These are phyloP conservation scores for Uloborus plumipes DNA, from an alignment of 2,888 invertebrate species.

Conservation along the genomic window DNA sequence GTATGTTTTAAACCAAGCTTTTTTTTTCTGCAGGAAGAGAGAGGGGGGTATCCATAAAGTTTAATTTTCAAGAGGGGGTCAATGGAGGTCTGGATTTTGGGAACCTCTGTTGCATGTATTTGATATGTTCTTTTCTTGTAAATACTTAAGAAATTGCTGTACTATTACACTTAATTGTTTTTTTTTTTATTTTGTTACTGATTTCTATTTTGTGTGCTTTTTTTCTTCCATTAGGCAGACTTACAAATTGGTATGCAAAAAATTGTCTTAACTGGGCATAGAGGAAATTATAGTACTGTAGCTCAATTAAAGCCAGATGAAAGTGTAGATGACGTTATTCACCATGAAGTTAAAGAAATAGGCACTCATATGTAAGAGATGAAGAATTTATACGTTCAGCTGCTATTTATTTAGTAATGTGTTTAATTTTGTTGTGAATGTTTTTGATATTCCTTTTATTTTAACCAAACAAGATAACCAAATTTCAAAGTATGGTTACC, in stretches of 20 bases:
- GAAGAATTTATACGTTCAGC: too few species aligned
- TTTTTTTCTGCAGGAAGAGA: too few species aligned
- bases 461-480: too few species aligned
- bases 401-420: too few species aligned
- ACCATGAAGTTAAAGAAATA: constrained; percentile 99
- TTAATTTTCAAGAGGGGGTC: too few species aligned
- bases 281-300: constrained; percentile 76
- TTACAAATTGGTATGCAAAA: constrained; percentile 92
- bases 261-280: constrained; percentile 79
- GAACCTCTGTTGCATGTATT: too few species aligned
- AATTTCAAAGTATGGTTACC: too few species aligned
- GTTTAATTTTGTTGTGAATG: too few species aligned
- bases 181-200: constrained; percentile 1
- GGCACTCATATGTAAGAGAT: constrained; percentile 91
- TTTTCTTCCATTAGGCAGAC: constrained; percentile 79
- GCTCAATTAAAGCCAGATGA: constrained; percentile 80
- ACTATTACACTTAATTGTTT: neutral
- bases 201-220: constrained; percentile 12
- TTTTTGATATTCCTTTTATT: too few species aligned
- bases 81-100: too few species aligned
- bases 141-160: neutral
- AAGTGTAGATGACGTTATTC: constrained; percentile 94
- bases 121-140: neutral
- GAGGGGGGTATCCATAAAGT: too few species aligned
- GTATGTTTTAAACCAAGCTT: too few species aligned